Evolutionary conservation across 2,797 vertebrate species (phyloP), one percentile per base, ranked within the genome.

Genomic region (Trematomus bernacchii): DNA sequence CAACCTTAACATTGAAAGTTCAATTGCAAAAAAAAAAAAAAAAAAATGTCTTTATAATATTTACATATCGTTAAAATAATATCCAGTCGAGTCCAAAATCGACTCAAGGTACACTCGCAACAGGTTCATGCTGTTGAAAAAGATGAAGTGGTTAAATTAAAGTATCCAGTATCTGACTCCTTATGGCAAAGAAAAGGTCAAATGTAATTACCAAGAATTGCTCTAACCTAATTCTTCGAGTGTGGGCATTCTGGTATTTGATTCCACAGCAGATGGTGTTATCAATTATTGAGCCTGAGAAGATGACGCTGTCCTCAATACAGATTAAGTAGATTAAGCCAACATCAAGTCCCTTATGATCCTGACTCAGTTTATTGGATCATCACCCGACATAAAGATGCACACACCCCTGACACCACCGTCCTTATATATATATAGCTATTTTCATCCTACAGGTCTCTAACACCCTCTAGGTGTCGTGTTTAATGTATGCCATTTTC

Each of bases 231-330:
- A 79, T 86, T 89, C 83, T 82, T 74, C 61, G 59, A 65, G 63
- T 70, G 51, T 84, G 71, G 71, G 51, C 75, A 77, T 75, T 70
- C 71, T 82, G 76, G 73, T 27, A 18, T 77, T 79, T 84, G 82
- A 82, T 88, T 73, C 80, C 76, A 66, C 52, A 67, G 85, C 92
- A 93, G 91, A 93, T 93, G 92, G 91, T 83, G 79, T 57, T 80
- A 93, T 93, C 89, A 91, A 93, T 93, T 88, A 93, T 93, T 91
- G 90, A 93, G 85, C 66, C 82, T 46, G 68, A 16, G 79, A 90
- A 85, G 82, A 92, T 30, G 54, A 74, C 30, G 42, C 73, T 85
- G 86, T 27, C 87, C 85, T 90, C 87, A 87, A 79, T 89, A n/a
- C 86, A 90, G 87, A 91, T 92, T 92, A 92, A 91, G 85, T 58